Conservation (phyloP, 2,113 vertebrate genomes). For the Barnardius zonarius region DNA sequence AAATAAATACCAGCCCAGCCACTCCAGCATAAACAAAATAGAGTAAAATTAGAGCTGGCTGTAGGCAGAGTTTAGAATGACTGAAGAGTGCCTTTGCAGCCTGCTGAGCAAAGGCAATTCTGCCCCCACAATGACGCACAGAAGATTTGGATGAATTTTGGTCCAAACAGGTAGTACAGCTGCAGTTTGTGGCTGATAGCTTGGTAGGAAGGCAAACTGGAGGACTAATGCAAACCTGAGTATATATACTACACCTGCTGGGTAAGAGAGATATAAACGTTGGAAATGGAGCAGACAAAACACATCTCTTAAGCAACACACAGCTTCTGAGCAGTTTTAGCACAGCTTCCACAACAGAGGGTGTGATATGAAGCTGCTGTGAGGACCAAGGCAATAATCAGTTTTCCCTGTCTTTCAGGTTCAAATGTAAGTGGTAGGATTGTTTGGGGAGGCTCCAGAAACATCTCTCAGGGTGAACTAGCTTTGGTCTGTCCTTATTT, state of each 20-base stretch:
- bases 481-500: not conserved
- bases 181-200: not conserved
- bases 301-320: not conserved
- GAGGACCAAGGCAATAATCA: constrained; percentile 7
- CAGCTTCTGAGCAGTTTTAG: not conserved
- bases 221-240: not conserved
- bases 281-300: not conserved
- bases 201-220: not conserved
- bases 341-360: constrained; percentile 5
- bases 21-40: constrained; percentile 43
- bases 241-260: not conserved
- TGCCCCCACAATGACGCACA: constrained; percentile 26
- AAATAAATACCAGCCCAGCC: not conserved
- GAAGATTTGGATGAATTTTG: constrained; percentile 18
- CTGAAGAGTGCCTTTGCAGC: constrained; percentile 35
- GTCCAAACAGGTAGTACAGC: constrained; percentile 8
- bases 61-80: constrained; percentile 45
- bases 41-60: constrained; percentile 41
- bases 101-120: constrained; percentile 6
- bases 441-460: not conserved
- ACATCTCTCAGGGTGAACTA: not conserved
- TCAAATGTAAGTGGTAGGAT: not conserved
- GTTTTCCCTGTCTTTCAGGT: not conserved
- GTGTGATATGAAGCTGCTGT: constrained; percentile 4
- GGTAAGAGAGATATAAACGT: constrained; percentile 10